phyloP scores from a whole-genome alignment of 2,888 invertebrate genomes.

The Plutella xylostella region DNA sequence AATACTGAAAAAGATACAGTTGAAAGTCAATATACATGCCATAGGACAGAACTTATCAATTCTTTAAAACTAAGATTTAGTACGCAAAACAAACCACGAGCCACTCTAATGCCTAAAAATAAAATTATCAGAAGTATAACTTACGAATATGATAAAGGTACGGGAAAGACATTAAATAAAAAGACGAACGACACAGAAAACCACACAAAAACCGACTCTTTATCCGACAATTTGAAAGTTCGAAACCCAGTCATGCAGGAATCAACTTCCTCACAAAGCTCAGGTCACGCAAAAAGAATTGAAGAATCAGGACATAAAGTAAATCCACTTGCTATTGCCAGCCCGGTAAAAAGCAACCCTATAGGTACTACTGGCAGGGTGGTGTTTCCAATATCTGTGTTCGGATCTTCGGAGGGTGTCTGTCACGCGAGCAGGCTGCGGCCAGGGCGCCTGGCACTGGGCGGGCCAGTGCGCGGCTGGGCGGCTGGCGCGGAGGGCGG shows the following conservation, averaged over 20 bases:
- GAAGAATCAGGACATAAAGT: conserved; percentile 9
- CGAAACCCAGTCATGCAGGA: no score
- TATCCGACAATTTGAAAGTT: background rate
- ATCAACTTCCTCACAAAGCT: background rate
- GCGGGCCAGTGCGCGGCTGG: conserved; percentile 50
- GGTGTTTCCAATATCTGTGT: conserved; percentile 20
- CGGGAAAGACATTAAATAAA: conserved; percentile 58
- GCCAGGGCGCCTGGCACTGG: conserved; percentile 62
- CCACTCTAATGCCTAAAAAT: conserved; percentile 21
- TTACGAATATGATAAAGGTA: conserved; percentile 36
- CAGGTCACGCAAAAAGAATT: conserved; percentile 8
- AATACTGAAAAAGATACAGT: conserved; percentile 47
- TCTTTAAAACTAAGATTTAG: conserved; percentile 55
- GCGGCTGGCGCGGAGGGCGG: conserved; percentile 45
- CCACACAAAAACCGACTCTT: conserved; percentile 1
- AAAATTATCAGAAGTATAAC: background rate
- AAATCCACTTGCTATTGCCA: background rate
- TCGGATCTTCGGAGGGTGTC: conserved; percentile 28
- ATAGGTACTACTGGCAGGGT: conserved; percentile 28
- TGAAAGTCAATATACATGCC: conserved; percentile 42
- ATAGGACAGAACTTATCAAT: conserved; percentile 52
- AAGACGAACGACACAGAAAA: conserved; percentile 34
- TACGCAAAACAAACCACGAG: conserved; percentile 18
- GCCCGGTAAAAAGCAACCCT: conserved; percentile 25
- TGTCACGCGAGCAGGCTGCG: conserved; percentile 58